These are phyloP conservation scores for Idaea dimidiata DNA, from an alignment of 2,888 invertebrate species.

Conservation along the genomic window DNA sequence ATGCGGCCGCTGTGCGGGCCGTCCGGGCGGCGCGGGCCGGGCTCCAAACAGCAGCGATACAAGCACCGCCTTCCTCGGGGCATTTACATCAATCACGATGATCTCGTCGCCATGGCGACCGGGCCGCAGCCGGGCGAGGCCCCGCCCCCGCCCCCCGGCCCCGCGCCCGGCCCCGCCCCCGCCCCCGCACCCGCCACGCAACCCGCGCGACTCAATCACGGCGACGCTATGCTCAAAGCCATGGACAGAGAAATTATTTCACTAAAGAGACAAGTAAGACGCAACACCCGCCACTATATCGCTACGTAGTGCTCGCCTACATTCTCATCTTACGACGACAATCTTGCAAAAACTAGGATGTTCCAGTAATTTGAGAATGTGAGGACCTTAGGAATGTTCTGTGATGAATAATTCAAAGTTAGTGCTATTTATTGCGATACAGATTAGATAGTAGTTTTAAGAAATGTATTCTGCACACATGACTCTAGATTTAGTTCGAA, in stretches of 20 bases:
- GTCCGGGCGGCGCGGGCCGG: slow-evolving; percentile 79
- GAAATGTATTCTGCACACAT: slow-evolving; percentile 77
- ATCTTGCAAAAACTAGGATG: slow-evolving; percentile 16
- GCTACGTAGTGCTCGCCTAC: slow-evolving; percentile 57
- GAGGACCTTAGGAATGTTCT: slow-evolving; percentile 39
- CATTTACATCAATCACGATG: slow-evolving; percentile 98
- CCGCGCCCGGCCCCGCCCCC: slow-evolving; percentile 83
- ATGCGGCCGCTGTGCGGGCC: slow-evolving; percentile 90
- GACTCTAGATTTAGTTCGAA: slow-evolving; percentile 37
- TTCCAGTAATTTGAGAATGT: slow-evolving; percentile 67
- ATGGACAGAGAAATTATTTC: slow-evolving; percentile 97
- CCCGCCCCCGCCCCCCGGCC: slow-evolving; percentile 75
- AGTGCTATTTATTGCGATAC: slow-evolving; percentile 41
- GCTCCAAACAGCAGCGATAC: slow-evolving; percentile 79
- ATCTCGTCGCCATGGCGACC: slow-evolving; percentile 94
- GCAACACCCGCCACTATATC: slow-evolving; percentile 51
- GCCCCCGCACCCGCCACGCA: slow-evolving; percentile 66
- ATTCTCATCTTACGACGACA: slow-evolving; percentile 66
- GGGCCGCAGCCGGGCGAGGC: slow-evolving; percentile 83
- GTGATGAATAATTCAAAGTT: slow-evolving; percentile 33
- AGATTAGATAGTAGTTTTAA: slow-evolving; percentile 44
- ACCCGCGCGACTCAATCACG: slow-evolving; percentile 74
- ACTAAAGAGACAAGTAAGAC: slow-evolving; percentile 97
- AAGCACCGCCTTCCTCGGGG: slow-evolving; percentile 96
- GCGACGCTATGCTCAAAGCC: slow-evolving; percentile 92